Percentiles rank a stretch among this genome's conserved stretches.
These are phyloP conservation scores for Pterostichus madidus DNA, from an alignment of 2,888 invertebrate genomes.

Conservation along the genomic window DNA sequence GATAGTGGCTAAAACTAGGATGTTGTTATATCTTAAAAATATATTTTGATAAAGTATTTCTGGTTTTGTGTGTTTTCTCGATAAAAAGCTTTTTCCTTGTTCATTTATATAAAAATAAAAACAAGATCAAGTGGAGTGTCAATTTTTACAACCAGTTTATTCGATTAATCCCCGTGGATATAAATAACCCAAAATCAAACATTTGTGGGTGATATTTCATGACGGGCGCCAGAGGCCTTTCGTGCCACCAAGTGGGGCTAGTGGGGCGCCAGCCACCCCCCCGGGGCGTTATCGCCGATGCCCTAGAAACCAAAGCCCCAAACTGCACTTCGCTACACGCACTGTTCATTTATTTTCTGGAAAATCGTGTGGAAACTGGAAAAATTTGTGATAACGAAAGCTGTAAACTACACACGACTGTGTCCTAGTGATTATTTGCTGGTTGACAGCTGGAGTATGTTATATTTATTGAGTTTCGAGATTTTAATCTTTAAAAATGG, in stretches of 20 bases:
- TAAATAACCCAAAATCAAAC: constrained; percentile 43
- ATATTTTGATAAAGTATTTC: not conserved
- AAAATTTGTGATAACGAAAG: constrained; percentile 30
- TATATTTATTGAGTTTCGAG: too few species aligned
- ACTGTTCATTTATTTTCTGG: constrained; percentile 33
- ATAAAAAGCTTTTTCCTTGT: too few species aligned
- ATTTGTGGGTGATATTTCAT: constrained; percentile 41
- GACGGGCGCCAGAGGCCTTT: constrained; percentile 7
- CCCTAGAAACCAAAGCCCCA: constrained; percentile 52
- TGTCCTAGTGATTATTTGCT: too few species aligned
- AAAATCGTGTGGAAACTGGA: constrained; percentile 55
- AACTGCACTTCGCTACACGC: constrained; percentile 50
- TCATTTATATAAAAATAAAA: too few species aligned
- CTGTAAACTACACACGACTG: not conserved
- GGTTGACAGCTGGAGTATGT: too few species aligned
- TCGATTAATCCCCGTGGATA: constrained; percentile 45
- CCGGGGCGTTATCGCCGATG: constrained; percentile 49
- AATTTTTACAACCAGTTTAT: constrained; percentile 35
- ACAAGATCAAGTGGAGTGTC: not conserved
- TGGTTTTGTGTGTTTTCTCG: too few species aligned
- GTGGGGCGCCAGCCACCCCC: constrained; percentile 5
- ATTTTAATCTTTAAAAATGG: too few species aligned
- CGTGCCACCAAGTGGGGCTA: constrained; percentile 1
- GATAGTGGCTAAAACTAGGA: too few species aligned
- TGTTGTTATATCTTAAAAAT: not conserved